A percentile compares a stretch with the other conserved stretches of the same genome.
These are phyloP conservation scores for Mellivora capensis DNA, from an alignment of 2,113 vertebrate genomes.

Conservation along the genomic window DNA sequence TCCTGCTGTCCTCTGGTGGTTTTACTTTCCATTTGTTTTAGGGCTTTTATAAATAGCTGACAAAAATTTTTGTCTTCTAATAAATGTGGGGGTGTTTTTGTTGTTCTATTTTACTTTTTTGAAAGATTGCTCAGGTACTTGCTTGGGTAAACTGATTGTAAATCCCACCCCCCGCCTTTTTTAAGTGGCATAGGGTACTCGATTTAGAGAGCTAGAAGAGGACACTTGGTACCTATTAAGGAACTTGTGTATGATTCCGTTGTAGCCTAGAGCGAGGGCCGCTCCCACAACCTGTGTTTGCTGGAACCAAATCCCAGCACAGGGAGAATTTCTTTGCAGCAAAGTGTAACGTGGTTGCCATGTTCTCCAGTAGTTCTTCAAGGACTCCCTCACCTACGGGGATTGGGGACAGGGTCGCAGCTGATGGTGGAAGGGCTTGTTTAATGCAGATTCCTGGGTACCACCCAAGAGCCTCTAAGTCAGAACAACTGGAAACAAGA, in stretches of 20 bases:
- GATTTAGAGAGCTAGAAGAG: not conserved
- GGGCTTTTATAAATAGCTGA: constrained; percentile 53
- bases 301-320: not conserved
- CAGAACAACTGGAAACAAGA: not conserved
- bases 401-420: not conserved
- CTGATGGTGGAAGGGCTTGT: not conserved
- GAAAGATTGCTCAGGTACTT: constrained; percentile 13
- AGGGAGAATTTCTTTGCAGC: not conserved
- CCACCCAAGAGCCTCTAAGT: not conserved
- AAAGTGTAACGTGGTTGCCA: not conserved
- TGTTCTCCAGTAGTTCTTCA: not conserved
- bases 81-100: constrained; percentile 26
- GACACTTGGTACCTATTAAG: not conserved
- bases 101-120: constrained; percentile 47
- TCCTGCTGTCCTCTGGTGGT: not conserved
- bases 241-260: not conserved
- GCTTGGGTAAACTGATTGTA: constrained; percentile 27
- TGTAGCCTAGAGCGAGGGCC: not conserved
- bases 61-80: constrained; percentile 51
- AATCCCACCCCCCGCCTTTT: not conserved
- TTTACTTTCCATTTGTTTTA: constrained; percentile 42
- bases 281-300: not conserved
- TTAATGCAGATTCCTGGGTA: not conserved
- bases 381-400: not conserved
- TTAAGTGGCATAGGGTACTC: not conserved